These are phyloP conservation scores for Hirtodrosophila confusa DNA, from an alignment of 2,888 invertebrate species.

Conservation along the genomic window DNA sequence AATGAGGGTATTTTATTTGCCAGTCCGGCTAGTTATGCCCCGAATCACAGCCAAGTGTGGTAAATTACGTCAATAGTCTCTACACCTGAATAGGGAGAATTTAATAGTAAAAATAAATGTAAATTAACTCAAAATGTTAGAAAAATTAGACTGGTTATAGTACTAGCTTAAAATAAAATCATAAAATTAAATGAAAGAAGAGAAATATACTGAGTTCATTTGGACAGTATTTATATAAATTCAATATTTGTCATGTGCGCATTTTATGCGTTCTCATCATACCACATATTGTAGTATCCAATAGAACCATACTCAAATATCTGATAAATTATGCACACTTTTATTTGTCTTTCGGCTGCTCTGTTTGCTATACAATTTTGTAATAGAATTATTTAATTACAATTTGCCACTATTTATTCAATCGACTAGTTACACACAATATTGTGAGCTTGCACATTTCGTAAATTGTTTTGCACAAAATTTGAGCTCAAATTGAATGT, in stretches of 20 bases:
- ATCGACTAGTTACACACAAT: slow-evolving; percentile 31
- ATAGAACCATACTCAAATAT: slow-evolving; percentile 7
- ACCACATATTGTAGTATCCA: slow-evolving; percentile 14
- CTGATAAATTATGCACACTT: slow-evolving; percentile 28
- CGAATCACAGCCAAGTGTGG: too few species aligned
- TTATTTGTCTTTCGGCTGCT: slow-evolving; percentile 16
- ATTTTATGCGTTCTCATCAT: slow-evolving; percentile 38
- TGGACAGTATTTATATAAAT: slow-evolving; percentile 20
- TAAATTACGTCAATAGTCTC: too few species aligned
- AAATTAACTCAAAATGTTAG: too few species aligned
- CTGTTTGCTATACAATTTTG: slow-evolving; percentile 53
- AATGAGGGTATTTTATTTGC: too few species aligned
- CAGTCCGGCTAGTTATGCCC: too few species aligned
- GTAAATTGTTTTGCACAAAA: slow-evolving; percentile 28
- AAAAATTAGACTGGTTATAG: too few species aligned
- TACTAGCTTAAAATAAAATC: too few species aligned
- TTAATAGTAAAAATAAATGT: too few species aligned
- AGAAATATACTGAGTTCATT: slow-evolving; percentile 47
- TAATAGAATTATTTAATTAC: slow-evolving; percentile 69
- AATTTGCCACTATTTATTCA: slow-evolving; percentile 60
- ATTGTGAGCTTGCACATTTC: slow-evolving; percentile 11
- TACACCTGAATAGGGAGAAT: too few species aligned
- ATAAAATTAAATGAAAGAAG: too few species aligned
- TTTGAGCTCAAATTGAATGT: slow-evolving; percentile 36
- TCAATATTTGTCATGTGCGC: slow-evolving; percentile 46